Conservation (phyloP, 2,888 invertebrate genomes). For the Watsonalla binaria region DNA sequence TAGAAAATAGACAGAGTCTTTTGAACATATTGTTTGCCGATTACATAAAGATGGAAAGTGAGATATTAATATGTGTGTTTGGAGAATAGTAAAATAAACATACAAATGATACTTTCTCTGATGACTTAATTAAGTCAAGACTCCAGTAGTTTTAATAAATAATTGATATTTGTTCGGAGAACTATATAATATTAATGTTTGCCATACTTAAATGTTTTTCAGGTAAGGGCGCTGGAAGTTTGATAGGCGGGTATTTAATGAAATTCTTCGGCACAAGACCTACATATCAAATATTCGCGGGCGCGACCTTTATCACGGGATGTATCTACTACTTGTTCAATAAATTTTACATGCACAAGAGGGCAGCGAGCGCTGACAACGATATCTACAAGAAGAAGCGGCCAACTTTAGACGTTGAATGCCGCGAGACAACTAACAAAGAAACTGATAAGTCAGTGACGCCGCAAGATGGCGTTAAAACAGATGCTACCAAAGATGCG, state of each 20-base stretch:
- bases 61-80: no score
- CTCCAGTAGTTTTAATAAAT: no score
- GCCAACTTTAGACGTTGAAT: conserved; percentile 52
- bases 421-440: conserved; percentile 36
- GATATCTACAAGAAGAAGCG: conserved; percentile 80
- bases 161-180: neutral
- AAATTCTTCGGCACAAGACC: conserved; percentile 84
- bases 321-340: conserved; percentile 84
- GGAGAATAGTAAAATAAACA: no score
- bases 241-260: conserved; percentile 87
- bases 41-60: no score
- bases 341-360: conserved; percentile 79
- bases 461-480: conserved; percentile 49
- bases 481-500: conserved; percentile 22
- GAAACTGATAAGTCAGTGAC: conserved; percentile 33
- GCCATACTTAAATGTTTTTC: no score
- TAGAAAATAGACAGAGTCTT: no score
- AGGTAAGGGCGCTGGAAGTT: conserved; percentile 87
- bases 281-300: conserved; percentile 85
- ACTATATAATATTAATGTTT: no score
- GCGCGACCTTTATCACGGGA: conserved; percentile 80
- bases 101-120: no score
- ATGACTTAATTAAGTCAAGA: no score
- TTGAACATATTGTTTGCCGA: no score
- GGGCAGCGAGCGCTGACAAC: conserved; percentile 71